Percentiles rank a stretch among this genome's conserved stretches.
Evolutionary conservation across 2,797 vertebrate genomes (phyloP).

Genomic region (Cygnus olor): DNA sequence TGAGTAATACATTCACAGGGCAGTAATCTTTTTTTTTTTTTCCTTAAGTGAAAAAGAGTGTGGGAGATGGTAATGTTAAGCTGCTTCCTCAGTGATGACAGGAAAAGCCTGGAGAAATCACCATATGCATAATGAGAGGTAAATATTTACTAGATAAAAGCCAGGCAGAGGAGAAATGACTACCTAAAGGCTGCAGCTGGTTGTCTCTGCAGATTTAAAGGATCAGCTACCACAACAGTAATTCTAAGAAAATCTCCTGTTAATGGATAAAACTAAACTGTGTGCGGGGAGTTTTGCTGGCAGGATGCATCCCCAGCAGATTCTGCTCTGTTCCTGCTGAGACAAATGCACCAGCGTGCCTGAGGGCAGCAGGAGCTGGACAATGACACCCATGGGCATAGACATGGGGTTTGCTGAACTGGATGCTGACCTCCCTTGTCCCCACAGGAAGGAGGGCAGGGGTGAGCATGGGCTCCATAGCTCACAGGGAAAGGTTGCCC

Average conservation of each 20-base stretch:
- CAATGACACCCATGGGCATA: not conserved
- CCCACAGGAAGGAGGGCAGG: no score
- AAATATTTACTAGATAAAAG: conserved; percentile 38
- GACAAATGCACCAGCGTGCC: not conserved
- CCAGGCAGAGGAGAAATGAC: conserved; percentile 1
- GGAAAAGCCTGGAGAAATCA: conserved; percentile 5
- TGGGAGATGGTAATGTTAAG: not conserved
- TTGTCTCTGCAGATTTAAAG: conserved; percentile 45
- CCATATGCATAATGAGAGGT: not conserved
- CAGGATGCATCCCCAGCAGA: not conserved
- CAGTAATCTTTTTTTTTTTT: rapidly evolving
- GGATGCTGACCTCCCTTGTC: not conserved
- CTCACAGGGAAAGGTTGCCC: not conserved
- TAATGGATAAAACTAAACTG: conserved; percentile 45
- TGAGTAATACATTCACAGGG: not conserved
- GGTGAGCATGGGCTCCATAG: no score
- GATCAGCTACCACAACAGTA: conserved; percentile 39
- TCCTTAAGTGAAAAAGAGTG: not conserved
- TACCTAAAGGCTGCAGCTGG: conserved; percentile 32
- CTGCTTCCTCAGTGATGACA: not conserved
- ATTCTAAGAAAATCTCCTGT: conserved; percentile 58
- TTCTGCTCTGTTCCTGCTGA: not conserved
- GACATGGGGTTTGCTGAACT: not conserved
- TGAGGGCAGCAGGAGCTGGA: not conserved
- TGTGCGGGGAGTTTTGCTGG: not conserved